These are phyloP conservation scores for Strix aluco DNA, from an alignment of 2,113 vertebrate species.

Conservation along the genomic window DNA sequence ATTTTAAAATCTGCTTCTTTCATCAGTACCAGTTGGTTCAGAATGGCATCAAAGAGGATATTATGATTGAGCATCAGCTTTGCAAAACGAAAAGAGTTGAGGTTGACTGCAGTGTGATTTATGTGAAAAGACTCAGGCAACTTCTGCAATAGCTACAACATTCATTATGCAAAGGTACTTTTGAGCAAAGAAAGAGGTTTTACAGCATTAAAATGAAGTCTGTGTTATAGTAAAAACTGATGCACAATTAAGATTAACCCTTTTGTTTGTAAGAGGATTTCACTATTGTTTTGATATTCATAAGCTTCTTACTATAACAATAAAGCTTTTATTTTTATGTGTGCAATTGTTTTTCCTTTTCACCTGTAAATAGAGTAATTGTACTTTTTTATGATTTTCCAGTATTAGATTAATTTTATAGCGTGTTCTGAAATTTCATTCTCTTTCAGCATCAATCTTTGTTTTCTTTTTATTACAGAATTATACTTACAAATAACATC, in stretches of 20 bases:
- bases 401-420: conserved; percentile 71
- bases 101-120: neutral
- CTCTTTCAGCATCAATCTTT: conserved; percentile 64
- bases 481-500: conserved; percentile 67
- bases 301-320: conserved; percentile 2
- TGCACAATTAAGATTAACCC: conserved; percentile 13
- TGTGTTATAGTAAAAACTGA: neutral
- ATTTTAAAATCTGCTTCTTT: neutral
- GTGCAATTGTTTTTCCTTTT: conserved; percentile 57
- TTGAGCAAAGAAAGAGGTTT: neutral
- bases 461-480: conserved; percentile 68
- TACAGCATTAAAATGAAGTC: neutral
- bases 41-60: neutral
- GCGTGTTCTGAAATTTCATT: conserved; percentile 69
- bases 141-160: neutral
- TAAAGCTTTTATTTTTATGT: conserved; percentile 65
- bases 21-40: neutral
- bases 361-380: conserved; percentile 68
- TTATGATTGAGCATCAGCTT: neutral
- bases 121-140: neutral
- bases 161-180: neutral
- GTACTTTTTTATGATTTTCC: conserved; percentile 60
- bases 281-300: conserved; percentile 5
- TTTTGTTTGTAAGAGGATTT: conserved; percentile 9
- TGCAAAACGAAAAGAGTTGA: neutral